Evolutionary conservation across 2,113 vertebrate genomes (phyloP).

Genomic region (Miniopterus natalensis): DNA sequence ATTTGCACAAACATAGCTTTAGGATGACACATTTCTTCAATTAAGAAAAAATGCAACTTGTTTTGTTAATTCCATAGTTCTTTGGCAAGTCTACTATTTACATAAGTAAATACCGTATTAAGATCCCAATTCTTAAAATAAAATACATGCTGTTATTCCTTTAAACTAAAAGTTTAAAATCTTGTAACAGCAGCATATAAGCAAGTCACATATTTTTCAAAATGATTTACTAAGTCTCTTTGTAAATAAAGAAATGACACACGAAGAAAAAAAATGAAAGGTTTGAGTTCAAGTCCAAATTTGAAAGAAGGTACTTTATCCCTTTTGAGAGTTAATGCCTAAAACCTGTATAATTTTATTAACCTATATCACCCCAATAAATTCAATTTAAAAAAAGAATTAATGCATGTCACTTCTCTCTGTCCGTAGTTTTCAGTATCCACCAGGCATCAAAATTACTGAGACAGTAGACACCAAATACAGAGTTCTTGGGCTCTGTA

Average conservation of each 20-base stretch:
- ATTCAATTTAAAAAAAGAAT: neutral
- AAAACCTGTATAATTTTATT: too few species aligned
- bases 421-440: neutral
- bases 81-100: neutral
- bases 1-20: neutral
- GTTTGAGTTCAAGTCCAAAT: neutral
- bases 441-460: neutral
- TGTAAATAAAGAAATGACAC: neutral
- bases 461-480: neutral
- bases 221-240: neutral
- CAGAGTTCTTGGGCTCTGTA: neutral
- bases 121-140: neutral
- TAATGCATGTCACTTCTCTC: neutral
- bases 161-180: slow-evolving; percentile 6
- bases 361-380: too few species aligned
- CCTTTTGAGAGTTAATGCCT: neutral
- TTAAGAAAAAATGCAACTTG: neutral
- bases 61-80: neutral
- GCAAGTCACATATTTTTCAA: neutral
- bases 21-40: neutral
- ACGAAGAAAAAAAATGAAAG: neutral
- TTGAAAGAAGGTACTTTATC: neutral
- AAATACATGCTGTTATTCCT: neutral
- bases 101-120: neutral
- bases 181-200: neutral